Evolutionary conservation across 2,797 vertebrate genomes (phyloP), one percentile per base, ranked within the genome.

Genomic region (Fundulus diaphanus): DNA sequence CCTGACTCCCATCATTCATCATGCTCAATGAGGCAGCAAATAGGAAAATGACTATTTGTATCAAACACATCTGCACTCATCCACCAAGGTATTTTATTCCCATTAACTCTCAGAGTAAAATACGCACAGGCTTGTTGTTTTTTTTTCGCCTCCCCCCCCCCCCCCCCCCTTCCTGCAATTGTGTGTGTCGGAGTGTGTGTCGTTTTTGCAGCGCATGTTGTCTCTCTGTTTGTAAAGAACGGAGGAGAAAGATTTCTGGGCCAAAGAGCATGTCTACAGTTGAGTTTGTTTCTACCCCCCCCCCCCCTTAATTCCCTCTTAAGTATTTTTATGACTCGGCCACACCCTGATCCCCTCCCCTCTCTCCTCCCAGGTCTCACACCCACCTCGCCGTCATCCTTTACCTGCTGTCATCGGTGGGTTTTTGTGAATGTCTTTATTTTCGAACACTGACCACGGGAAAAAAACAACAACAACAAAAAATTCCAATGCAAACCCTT

Each of bases 41-140:
- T 99, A 99, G 98, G 98, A 99, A 99, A 99, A 99, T 99, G 98
- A 99, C 98, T 99, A 99, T 99, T 99, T 99, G 98, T 99, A 99
- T 99, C 98, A 99, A 99, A 99, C 98, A 99, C 98, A 99, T 99
- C 98, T 99, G 98, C 98, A 99, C 98, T 99, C 98, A 99, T 99
- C 98, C 98, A 99, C 98, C 96, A 96, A 98, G 98, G 98, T 99
- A 98, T 99, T 99, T 99, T 99, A 99, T 99, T 99, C 98, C 98
- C 98, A 99, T 99, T 99, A 99, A 99, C 97, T 98, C 97, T 95
- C 95, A 96, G 96, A 98, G 98, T 98, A 98, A 97, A 99, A 99
- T 99, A 99, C 97, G 96, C 95, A 97, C 97, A 97, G 97, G 97
- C 95, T 96, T 99, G 97, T 97, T 93, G 88, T 92, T 89, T 88